phyloP scores from a whole-genome alignment of 2,888 invertebrate species.

The Temnothorax ravouxi region DNA sequence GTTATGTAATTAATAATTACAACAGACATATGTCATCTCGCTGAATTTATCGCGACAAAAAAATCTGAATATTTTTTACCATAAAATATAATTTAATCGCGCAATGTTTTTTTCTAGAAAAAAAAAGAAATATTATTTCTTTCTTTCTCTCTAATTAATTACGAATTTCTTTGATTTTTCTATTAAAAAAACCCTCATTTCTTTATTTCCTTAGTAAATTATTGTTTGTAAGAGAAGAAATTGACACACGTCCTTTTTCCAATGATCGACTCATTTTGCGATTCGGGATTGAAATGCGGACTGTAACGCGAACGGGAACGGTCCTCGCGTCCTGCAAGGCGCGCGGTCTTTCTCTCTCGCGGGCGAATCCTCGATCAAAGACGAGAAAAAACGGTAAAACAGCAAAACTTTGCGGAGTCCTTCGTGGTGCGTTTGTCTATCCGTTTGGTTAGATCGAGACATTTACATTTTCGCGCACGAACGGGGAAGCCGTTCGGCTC shows the following conservation, averaged over 20 bases:
- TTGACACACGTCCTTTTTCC: not conserved
- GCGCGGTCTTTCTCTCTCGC: conserved; percentile 25
- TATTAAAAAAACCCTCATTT: not conserved
- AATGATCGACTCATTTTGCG: conserved; percentile 22
- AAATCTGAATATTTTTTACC: not conserved
- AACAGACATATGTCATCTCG: not conserved
- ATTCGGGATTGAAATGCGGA: not conserved
- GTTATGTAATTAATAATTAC: not conserved
- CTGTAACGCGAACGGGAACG: conserved; percentile 30
- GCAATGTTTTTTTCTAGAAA: not conserved
- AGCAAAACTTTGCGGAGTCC: conserved; percentile 32
- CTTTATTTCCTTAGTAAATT: not conserved
- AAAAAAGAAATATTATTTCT: not conserved
- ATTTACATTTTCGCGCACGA: conserved; percentile 37
- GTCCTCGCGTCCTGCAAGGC: conserved; percentile 9
- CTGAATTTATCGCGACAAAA: not conserved
- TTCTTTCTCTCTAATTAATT: not conserved
- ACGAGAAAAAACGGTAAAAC: conserved; percentile 26
- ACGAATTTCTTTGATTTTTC: not conserved
- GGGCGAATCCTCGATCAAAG: conserved; percentile 21
- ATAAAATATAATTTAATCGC: not conserved
- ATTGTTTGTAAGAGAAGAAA: not conserved
- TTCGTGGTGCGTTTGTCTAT: conserved; percentile 84
- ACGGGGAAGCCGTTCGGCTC: conserved; percentile 38
- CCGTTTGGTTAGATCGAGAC: conserved; percentile 83